Conservation (phyloP, 1,140 invertebrate genomes). For the Paramacrobiotus metropolitanus region DNA sequence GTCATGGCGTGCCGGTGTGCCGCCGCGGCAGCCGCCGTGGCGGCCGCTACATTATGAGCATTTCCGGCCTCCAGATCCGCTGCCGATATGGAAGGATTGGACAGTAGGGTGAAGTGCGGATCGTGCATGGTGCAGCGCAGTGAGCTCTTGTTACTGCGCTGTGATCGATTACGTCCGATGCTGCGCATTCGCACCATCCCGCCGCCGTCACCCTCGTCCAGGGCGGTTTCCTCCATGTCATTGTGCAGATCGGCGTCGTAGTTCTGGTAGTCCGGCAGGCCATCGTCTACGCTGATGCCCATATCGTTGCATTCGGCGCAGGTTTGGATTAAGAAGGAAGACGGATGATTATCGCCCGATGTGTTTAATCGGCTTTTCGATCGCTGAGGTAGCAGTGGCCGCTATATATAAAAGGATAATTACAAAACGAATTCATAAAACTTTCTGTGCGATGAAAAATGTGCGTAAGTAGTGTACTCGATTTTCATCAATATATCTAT, state of each 20-base stretch:
- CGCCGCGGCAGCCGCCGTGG: too few relatives aligned
- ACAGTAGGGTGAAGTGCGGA: not conserved
- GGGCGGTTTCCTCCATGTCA: not conserved
- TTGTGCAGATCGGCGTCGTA: not conserved
- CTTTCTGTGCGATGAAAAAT: too few relatives aligned
- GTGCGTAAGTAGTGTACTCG: too few relatives aligned
- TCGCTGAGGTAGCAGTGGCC: too few relatives aligned
- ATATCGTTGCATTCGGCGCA: conserved; percentile 2
- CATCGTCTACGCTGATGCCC: not conserved
- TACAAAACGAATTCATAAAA: too few relatives aligned
- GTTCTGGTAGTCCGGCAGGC: not conserved
- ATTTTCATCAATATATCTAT: too few relatives aligned
- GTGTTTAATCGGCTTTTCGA: too few relatives aligned
- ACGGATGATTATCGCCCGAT: too few relatives aligned
- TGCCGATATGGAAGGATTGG: not conserved
- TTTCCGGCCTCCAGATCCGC: not conserved
- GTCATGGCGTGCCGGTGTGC: not conserved
- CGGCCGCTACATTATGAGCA: too few relatives aligned
- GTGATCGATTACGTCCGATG: not conserved
- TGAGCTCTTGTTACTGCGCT: not conserved
- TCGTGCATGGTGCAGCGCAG: not conserved
- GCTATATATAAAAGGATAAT: too few relatives aligned
- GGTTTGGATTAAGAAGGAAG: not conserved
- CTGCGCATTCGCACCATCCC: not conserved
- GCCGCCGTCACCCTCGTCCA: not conserved